A percentile compares a stretch with the other conserved stretches of the same genome.
phyloP scores from a whole-genome alignment of 2,888 invertebrate genomes.

The Heliconius hortense region DNA sequence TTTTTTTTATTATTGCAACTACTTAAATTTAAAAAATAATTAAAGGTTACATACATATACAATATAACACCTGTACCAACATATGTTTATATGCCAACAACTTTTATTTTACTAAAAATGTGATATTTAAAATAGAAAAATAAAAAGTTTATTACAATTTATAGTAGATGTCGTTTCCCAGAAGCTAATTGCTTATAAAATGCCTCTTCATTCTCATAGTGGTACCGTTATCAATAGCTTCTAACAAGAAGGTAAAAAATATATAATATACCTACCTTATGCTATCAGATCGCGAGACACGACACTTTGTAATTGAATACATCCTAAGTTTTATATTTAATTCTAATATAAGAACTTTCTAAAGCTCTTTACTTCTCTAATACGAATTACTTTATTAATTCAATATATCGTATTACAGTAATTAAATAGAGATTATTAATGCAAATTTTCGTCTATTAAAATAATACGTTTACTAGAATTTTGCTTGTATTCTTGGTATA shows the following conservation, averaged over 20 bases:
- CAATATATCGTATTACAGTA: background rate
- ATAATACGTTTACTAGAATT: background rate
- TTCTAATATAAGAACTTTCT: conserved; percentile 1
- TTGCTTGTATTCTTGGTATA: background rate
- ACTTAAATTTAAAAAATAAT: background rate
- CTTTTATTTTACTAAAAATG: background rate
- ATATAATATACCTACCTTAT: conserved; percentile 14
- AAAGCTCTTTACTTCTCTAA: conserved; percentile 47
- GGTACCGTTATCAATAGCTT: conserved; percentile 25
- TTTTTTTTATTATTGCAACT: background rate
- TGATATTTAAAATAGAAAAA: conserved; percentile 8
- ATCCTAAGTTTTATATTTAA: conserved; percentile 1
- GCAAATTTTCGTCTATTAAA: background rate
- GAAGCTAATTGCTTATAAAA: conserved; percentile 33
- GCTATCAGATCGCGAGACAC: conserved; percentile 15
- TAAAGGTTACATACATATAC: background rate
- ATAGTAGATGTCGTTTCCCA: conserved; percentile 25
- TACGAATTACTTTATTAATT: conserved; percentile 16
- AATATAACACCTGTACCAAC: background rate
- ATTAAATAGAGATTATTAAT: background rate
- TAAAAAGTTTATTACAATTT: conserved; percentile 14
- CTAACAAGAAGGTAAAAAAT: conserved; percentile 24
- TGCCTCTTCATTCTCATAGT: conserved; percentile 28
- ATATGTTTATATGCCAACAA: background rate
- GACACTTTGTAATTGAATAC: conserved; percentile 21